Evolutionary conservation across 37 sponge, comb jelly and placozoan species (phyloP).

Genomic region (Agelas oroides): DNA sequence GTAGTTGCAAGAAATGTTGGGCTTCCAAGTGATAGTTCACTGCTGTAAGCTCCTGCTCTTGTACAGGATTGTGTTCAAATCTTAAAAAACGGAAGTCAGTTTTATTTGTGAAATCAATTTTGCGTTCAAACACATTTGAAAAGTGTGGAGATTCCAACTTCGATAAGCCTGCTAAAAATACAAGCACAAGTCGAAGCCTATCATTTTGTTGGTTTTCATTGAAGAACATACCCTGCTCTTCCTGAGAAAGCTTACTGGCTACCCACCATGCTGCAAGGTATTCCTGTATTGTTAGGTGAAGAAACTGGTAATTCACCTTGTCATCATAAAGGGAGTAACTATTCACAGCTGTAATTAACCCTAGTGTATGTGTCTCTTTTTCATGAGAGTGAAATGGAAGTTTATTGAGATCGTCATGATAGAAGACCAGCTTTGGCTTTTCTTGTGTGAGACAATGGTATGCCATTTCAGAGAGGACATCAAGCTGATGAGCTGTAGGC

Average conservation of each 20-base stretch:
- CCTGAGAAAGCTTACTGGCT: neutral
- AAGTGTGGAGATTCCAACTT: neutral
- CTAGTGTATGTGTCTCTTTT: neutral
- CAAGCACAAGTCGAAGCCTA: neutral
- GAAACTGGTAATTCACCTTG: neutral
- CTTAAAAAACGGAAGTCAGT: no score
- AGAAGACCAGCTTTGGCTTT: neutral
- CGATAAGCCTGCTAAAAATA: neutral
- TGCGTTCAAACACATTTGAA: no score
- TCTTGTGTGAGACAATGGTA: neutral
- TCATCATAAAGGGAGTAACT: neutral
- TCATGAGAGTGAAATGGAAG: neutral
- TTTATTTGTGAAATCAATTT: no score
- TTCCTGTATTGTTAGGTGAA: neutral
- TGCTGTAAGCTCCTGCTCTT: no score
- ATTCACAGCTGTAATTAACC: neutral
- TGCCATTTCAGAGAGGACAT: neutral
- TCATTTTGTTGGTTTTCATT: neutral
- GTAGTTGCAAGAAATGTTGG: no score
- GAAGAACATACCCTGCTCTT: neutral
- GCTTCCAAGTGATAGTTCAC: no score
- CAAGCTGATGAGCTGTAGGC: neutral
- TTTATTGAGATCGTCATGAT: neutral
- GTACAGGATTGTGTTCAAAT: no score
- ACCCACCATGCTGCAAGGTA: neutral